Base-by-base conservation (phyloP, 2,797 vertebrate genomes). In the Ciconia nigra region DNA sequence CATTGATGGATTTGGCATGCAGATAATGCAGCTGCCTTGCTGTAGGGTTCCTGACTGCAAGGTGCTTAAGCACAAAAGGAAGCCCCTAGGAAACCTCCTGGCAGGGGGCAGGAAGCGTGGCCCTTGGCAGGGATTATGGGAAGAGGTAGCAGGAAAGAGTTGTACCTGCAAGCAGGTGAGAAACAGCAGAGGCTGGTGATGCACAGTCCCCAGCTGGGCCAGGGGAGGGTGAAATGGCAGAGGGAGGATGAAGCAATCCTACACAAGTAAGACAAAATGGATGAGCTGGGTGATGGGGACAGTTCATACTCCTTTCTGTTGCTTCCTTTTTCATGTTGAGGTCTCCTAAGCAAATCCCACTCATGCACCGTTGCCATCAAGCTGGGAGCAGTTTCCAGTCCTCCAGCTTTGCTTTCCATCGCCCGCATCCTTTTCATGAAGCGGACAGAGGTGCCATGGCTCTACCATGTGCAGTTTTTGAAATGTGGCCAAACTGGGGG, bases 21-120 rank as follows among this genome's bases (percentile, higher is more conserved):
- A 49, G 91, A 95, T 90, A 95, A 93, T 66, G 74, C 90, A 92
- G 39, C 70, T 74, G 94, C 93, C 92, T 96, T 94, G 90, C 95
- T 94, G 66, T 54, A 63, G 90, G 90, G 70, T 35, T 76, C 72
- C 90, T 63, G 93, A 25, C 73, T 94, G 80, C 77, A 92, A 93
- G 95, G 95, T 89, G 88, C 90, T 97, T 90, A 87, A 92, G 63
- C 66, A 92, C 59, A 87, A 94, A 96, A 59, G 42, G 58, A 73
- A 90, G 33, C 55, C 79, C 79, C 65, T 17, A 59, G 69, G 76
- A 95, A 93, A 76, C 11, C 69, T 91, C 61, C 77, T 90, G 73
- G 90, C 73, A 59, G 93, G 93, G 81, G 88, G 59, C 77, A 79
- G 55, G 41, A 41, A 79, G 39, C 3, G 1, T 17, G 66, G 62